Conservation (phyloP, 2,113 vertebrate genomes). For the Bufo gargarizans region DNA sequence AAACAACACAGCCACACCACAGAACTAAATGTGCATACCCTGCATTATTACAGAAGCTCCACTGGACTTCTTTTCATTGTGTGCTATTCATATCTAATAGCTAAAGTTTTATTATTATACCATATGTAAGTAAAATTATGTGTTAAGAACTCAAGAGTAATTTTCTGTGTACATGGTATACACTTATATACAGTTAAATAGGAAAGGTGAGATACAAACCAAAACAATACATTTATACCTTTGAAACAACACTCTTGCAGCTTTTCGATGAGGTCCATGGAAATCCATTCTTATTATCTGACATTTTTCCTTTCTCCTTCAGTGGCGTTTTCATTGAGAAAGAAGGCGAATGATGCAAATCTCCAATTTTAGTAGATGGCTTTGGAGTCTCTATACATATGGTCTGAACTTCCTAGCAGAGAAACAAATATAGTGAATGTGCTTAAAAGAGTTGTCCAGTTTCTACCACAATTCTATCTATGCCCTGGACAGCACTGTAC, state of each 20-base stretch:
- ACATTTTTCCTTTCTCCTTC: conserved; percentile 48
- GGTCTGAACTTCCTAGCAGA: conserved; percentile 64
- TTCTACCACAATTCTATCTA: too few species aligned
- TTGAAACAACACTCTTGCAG: not conserved
- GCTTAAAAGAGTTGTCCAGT: not conserved
- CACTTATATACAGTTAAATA: not conserved
- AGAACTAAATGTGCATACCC: too few species aligned
- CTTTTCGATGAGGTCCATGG: conserved; percentile 15
- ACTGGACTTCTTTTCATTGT: too few species aligned
- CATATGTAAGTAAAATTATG: too few species aligned
- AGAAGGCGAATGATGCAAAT: conserved; percentile 58
- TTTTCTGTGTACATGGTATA: too few species aligned
- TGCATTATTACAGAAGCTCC: too few species aligned
- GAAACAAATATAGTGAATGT: not conserved
- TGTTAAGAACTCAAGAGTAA: too few species aligned
- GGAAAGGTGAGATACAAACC: not conserved
- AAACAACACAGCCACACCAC: too few species aligned
- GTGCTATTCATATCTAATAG: too few species aligned
- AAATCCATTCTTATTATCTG: conserved; percentile 62
- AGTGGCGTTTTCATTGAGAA: conserved; percentile 59
- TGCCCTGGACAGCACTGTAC: too few species aligned
- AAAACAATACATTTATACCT: conserved; percentile 8
- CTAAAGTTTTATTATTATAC: too few species aligned
- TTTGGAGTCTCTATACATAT: conserved; percentile 61
- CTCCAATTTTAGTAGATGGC: conserved; percentile 57